Percentiles rank a stretch among this genome's conserved stretches.
Conservation (phyloP, 2,888 invertebrate genomes). For the Prosapia bicincta region DNA sequence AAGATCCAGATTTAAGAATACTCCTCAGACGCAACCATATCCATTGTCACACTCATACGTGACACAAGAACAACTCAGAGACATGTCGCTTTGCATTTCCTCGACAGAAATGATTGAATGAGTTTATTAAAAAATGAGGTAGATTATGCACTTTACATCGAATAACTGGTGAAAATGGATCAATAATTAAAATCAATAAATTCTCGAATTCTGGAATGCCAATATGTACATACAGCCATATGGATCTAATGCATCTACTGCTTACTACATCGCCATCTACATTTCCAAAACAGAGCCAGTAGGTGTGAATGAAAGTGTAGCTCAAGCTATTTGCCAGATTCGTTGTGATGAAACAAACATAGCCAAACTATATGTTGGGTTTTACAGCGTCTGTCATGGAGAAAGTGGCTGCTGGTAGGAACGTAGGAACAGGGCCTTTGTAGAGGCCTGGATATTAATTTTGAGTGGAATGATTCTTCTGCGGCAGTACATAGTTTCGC, state of each 20-base stretch:
- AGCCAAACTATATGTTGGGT: too few relatives aligned
- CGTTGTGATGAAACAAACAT: constrained; percentile 29
- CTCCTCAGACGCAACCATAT: constrained; percentile 35
- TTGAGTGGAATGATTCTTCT: too few relatives aligned
- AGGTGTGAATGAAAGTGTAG: constrained; percentile 28
- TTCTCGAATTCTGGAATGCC: constrained; percentile 32
- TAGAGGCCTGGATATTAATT: too few relatives aligned
- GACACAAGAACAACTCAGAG: neutral
- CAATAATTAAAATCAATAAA: constrained; percentile 38
- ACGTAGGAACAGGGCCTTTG: too few relatives aligned
- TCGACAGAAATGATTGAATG: constrained; percentile 38
- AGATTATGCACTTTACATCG: constrained; percentile 41
- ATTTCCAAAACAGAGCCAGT: constrained; percentile 28
- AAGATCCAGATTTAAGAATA: constrained; percentile 24
- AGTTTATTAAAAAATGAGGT: constrained; percentile 40
- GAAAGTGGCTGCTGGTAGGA: too few relatives aligned
- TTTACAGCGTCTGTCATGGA: too few relatives aligned
- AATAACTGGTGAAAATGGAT: constrained; percentile 30
- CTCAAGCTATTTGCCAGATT: constrained; percentile 37
- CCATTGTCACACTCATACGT: constrained; percentile 34
- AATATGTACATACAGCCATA: constrained; percentile 35
- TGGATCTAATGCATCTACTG: constrained; percentile 32
- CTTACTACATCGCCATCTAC: constrained; percentile 32
- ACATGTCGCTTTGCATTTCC: constrained; percentile 33
- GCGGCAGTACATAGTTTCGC: too few relatives aligned